Evolutionary conservation across 2,888 invertebrate species (phyloP).

Genomic region (Ethmia dodecea): DNA sequence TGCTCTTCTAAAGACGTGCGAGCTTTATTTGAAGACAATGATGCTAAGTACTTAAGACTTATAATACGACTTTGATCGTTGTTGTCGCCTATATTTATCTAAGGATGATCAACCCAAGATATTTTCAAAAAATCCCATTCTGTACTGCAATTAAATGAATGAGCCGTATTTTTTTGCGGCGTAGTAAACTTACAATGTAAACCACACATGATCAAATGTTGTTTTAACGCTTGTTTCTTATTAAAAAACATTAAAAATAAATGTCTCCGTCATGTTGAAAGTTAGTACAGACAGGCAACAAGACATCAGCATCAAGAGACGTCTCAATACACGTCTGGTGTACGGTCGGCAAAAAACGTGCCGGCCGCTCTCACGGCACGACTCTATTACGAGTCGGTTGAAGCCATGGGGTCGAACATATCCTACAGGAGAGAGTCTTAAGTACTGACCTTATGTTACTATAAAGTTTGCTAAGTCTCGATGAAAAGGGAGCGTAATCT

Average conservation of each 20-base stretch:
- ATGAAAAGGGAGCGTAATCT: too few species aligned
- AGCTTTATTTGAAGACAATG: not conserved
- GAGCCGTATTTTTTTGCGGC: too few species aligned
- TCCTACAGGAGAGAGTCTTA: too few species aligned
- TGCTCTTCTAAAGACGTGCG: slow-evolving; percentile 20
- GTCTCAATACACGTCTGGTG: slow-evolving; percentile 66
- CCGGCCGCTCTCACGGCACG: slow-evolving; percentile 72
- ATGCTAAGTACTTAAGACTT: too few species aligned
- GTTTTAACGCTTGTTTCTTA: slow-evolving; percentile 26
- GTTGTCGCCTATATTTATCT: too few species aligned
- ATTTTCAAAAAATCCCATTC: too few species aligned
- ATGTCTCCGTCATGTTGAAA: slow-evolving; percentile 63
- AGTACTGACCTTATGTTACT: too few species aligned
- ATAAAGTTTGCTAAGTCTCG: too few species aligned
- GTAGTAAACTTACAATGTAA: slow-evolving; percentile 1
- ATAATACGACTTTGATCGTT: too few species aligned
- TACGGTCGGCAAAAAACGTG: slow-evolving; percentile 69
- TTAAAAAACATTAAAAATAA: slow-evolving; percentile 52
- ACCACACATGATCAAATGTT: slow-evolving; percentile 7
- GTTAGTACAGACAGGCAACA: slow-evolving; percentile 67
- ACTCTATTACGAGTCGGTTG: slow-evolving; percentile 74
- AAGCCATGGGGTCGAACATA: too few species aligned
- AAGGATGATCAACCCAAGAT: too few species aligned
- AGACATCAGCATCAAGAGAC: slow-evolving; percentile 73
- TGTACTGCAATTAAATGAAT: too few species aligned